phyloP scores from a whole-genome alignment of 2,888 invertebrate species.

The Smittia sp. region DNA sequence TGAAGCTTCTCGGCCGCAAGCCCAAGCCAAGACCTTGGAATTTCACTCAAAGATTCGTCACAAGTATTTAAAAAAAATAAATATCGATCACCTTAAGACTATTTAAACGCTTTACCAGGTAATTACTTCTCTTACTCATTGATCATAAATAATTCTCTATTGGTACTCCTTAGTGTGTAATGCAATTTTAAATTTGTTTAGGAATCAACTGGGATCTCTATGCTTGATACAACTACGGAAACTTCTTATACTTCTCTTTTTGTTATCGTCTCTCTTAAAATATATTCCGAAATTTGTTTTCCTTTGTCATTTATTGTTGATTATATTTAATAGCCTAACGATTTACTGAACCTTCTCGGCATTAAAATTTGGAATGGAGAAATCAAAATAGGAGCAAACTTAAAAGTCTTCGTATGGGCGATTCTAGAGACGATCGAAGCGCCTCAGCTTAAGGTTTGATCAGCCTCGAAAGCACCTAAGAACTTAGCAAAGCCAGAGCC shows the following conservation, averaged over 20 bases:
- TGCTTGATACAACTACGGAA: slow-evolving; percentile 7
- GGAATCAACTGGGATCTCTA: not conserved
- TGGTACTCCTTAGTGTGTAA: slow-evolving; percentile 6
- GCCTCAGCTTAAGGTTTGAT: no score
- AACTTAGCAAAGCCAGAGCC: no score
- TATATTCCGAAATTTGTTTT: not conserved
- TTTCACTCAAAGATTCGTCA: not conserved
- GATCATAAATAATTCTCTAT: slow-evolving; percentile 23
- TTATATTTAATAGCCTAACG: not conserved
- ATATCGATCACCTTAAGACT: slow-evolving; percentile 7
- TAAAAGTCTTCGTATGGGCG: no score
- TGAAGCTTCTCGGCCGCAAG: no score
- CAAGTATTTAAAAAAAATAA: slow-evolving; percentile 10
- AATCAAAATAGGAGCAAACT: not conserved
- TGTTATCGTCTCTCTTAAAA: not conserved
- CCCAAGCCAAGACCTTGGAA: no score
- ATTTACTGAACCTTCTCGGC: slow-evolving; percentile 4
- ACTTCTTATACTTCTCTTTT: not conserved
- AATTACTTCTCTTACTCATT: slow-evolving; percentile 7
- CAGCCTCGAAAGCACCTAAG: no score
- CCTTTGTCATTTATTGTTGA: slow-evolving; percentile 24
- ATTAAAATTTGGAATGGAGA: not conserved
- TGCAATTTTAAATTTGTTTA: not conserved
- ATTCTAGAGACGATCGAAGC: no score
- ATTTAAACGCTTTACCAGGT: slow-evolving; percentile 7